Evolutionary conservation across 2,797 vertebrate species (phyloP).

Genomic region (Semaprochilodus insignis): DNA sequence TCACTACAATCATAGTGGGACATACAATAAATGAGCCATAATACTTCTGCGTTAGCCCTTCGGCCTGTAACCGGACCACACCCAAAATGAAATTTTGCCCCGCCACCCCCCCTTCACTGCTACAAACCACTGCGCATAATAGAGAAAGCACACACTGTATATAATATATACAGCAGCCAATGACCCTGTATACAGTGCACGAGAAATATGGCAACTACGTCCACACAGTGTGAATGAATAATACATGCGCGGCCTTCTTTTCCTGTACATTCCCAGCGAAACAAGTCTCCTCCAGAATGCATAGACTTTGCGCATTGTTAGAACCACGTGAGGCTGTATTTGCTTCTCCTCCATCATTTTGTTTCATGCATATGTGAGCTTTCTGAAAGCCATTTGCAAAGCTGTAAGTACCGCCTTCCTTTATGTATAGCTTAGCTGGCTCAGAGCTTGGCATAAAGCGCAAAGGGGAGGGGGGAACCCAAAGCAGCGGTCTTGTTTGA

Average conservation of each 20-base stretch:
- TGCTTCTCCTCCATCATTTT: conserved; percentile 40
- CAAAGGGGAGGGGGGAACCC: conserved; percentile 39
- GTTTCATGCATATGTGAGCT: conserved; percentile 47
- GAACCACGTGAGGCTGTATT: conserved; percentile 44
- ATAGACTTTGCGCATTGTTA: conserved; percentile 48
- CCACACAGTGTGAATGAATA: conserved; percentile 6
- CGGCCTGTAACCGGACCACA: too few relatives aligned
- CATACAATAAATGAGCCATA: too few relatives aligned
- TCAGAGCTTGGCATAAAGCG: conserved; percentile 51
- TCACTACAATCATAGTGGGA: too few relatives aligned
- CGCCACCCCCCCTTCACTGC: background rate
- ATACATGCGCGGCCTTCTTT: conserved; percentile 34
- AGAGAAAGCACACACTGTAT: background rate
- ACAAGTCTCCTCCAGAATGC: conserved; percentile 33
- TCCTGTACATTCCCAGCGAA: background rate
- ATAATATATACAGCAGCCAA: background rate
- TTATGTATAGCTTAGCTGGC: conserved; percentile 42
- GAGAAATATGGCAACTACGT: background rate
- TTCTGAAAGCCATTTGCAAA: conserved; percentile 53
- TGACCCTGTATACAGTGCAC: background rate
- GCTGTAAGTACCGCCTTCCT: conserved; percentile 51
- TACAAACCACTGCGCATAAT: background rate
- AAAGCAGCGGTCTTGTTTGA: conserved; percentile 54
- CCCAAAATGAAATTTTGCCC: too few relatives aligned
- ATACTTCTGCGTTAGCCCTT: too few relatives aligned